phyloP scores from a whole-genome alignment of 1,140 invertebrate species.

The Phymastichus coffea region DNA sequence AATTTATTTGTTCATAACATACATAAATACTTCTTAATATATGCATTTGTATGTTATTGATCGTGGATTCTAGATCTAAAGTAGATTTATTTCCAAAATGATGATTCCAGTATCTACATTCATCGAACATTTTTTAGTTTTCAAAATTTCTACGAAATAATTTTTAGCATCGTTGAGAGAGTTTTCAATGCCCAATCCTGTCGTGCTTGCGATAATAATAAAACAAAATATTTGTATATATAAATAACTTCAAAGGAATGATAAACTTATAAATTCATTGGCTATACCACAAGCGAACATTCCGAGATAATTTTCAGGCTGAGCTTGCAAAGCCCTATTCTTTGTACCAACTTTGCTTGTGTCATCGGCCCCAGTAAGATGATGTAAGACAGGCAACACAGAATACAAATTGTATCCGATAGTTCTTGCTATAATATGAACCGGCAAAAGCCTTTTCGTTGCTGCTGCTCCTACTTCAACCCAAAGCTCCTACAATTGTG shows the following conservation, averaged over 20 bases:
- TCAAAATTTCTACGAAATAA: background rate
- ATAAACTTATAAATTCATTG: too few species aligned
- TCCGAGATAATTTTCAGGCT: background rate
- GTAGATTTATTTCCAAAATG: background rate
- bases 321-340: background rate
- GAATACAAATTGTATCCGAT: background rate
- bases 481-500: background rate
- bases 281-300: background rate
- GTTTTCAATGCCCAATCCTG: too few species aligned
- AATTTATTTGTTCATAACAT: background rate
- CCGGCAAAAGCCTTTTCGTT: background rate
- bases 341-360: conserved; percentile 5
- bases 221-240: too few species aligned
- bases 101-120: background rate
- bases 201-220: too few species aligned
- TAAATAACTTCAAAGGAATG: too few species aligned
- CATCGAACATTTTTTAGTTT: background rate
- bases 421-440: conserved; percentile 5
- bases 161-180: background rate
- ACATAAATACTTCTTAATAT: background rate
- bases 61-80: background rate
- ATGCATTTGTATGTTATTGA: background rate
- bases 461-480: background rate
- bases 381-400: background rate
- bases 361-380: too few species aligned